Conservation (phyloP, 2,888 invertebrate species). For the Agonopterix heracliana region DNA sequence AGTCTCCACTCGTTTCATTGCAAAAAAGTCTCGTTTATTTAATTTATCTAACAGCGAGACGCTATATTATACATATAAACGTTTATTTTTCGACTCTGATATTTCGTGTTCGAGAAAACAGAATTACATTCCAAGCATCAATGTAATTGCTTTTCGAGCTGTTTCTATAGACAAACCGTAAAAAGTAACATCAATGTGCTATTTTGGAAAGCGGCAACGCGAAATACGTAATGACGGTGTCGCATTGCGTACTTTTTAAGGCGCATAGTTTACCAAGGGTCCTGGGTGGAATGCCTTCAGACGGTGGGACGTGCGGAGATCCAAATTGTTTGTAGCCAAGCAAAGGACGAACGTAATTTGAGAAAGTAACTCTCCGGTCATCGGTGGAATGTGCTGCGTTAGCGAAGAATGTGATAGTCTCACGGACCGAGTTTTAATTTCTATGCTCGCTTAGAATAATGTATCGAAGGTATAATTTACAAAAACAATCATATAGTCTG, state of each 20-base stretch:
- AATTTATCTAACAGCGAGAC: too few relatives aligned
- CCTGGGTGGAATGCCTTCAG: constrained; percentile 38
- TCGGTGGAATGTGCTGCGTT: constrained; percentile 41
- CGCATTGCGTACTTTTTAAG: constrained; percentile 33
- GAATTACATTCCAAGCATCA: too few relatives aligned
- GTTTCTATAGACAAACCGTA: too few relatives aligned
- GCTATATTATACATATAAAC: background rate
- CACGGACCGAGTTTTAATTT: background rate
- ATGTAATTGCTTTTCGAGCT: too few relatives aligned
- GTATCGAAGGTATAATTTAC: too few relatives aligned
- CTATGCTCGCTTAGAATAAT: too few relatives aligned
- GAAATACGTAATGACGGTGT: constrained; percentile 18
- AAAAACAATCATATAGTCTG: too few relatives aligned
- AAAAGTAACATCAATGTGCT: too few relatives aligned
- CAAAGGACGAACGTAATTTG: constrained; percentile 40
- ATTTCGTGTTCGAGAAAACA: too few relatives aligned
- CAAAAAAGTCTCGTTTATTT: background rate
- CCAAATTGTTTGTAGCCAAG: constrained; percentile 51
- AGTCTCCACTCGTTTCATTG: constrained; percentile 14
- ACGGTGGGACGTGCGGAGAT: constrained; percentile 52
- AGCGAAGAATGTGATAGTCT: constrained; percentile 21
- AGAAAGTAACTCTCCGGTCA: constrained; percentile 40
- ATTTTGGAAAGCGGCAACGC: background rate
- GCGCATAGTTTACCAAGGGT: constrained; percentile 51
- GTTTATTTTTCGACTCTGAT: too few relatives aligned